phyloP scores from a whole-genome alignment of 2,113 vertebrate species.

The Pachyramphus minor region DNA sequence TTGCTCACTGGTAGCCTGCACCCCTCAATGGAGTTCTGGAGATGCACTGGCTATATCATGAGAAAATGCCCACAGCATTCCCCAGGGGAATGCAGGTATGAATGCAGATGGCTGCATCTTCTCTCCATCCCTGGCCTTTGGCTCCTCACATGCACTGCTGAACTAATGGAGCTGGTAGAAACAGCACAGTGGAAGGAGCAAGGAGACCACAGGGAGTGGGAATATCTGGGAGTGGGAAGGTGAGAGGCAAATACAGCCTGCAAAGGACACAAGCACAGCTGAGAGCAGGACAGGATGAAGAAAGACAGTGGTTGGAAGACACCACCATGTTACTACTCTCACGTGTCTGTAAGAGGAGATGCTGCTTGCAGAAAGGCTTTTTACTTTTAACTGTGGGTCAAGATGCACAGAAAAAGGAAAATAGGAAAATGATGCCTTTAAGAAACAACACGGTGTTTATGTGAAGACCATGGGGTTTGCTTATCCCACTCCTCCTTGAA shows the following conservation, averaged over 20 bases:
- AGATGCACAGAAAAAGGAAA: not conserved
- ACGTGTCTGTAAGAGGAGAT: rapidly evolving
- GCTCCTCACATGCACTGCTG: not conserved
- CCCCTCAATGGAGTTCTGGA: rapidly evolving
- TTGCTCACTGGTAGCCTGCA: not conserved
- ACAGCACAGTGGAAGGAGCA: not conserved
- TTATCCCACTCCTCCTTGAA: not conserved
- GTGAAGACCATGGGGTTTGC: not conserved
- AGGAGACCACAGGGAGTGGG: not conserved
- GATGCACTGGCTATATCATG: not conserved
- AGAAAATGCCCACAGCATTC: not conserved
- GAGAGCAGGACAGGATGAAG: not conserved
- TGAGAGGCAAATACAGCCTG: not conserved
- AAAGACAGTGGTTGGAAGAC: not conserved
- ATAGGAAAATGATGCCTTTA: not conserved
- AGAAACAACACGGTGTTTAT: not conserved
- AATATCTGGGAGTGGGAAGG: not conserved
- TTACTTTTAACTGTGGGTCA: not conserved
- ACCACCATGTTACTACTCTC: not conserved
- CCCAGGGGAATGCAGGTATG: not conserved
- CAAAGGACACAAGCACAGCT: not conserved
- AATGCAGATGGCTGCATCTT: not conserved
- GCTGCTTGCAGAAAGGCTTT: not conserved
- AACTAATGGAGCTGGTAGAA: not conserved
- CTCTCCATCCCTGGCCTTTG: not conserved